Base-by-base conservation (phyloP, 1,140 invertebrate genomes). In the Eciton burchellii region DNA sequence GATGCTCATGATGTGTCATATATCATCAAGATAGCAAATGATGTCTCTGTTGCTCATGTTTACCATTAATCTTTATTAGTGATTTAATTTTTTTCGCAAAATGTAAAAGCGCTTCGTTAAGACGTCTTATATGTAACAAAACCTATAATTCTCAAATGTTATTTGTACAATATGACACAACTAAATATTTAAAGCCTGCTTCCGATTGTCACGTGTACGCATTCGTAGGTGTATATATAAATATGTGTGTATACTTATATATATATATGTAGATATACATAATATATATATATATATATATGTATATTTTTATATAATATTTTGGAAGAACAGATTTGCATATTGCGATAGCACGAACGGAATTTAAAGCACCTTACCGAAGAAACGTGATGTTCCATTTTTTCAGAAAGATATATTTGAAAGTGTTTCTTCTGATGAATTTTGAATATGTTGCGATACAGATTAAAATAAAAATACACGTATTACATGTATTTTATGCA, bases 251-350 rank as follows among this genome's bases (percentile, higher is more conserved):
- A 85, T 87, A 88, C 81, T 83, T 83, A 85, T 70, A 81, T 45
- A 43, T 84, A 43, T 71, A 56, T 74, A 21, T 82, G 82, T 84
- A 73, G 57, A 86, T 77, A 83, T 72, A 88, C 43, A 85, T 88
- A 82, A 82, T 88, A 70, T 83, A 91, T 87, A 86, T 73, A 71
- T 83, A 63, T 81, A 84, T 81, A 77, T 85, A 83, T 74, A 85
- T 85, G 62, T 88, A 84, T 72, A 72, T 84, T 57, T 57, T 79
- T 74, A 79, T 87, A 91, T 89, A 87, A 82, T 89, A 90, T 90
- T 89, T 82, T 93, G 91, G 92, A 93, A 93, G 92, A 93, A 92
- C 91, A 89, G 91, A 92, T 93, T 93, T 93, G 91, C 89, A 73
- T 91, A 92, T 90, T 91, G 89, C 85, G 85, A 91, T 63, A 86